phyloP scores from a whole-genome alignment of 2,113 vertebrate genomes.

The Holacanthus passer region DNA sequence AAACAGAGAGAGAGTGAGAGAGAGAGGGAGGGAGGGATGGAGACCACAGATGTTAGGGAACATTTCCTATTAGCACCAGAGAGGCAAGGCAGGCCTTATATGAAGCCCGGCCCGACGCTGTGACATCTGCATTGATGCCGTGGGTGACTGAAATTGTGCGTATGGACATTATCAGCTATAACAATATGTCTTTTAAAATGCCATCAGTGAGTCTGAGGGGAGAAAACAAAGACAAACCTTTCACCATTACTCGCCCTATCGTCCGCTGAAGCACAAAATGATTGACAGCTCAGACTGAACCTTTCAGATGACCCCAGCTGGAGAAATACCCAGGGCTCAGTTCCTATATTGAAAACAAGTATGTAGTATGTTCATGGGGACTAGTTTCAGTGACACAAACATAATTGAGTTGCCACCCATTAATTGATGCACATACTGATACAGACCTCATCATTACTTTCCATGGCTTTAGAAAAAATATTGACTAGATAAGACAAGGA shows the following conservation, averaged over 20 bases:
- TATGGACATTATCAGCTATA: conserved; percentile 10
- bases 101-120: conserved; percentile 43
- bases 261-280: background rate
- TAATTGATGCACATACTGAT: background rate
- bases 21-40: conserved; percentile 29
- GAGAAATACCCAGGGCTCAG: background rate
- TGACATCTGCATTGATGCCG: conserved; percentile 65
- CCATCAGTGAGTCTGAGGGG: conserved; percentile 13
- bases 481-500: background rate
- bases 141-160: conserved; percentile 19
- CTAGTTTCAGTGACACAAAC: background rate
- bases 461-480: background rate
- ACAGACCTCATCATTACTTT: background rate
- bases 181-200: conserved; percentile 33
- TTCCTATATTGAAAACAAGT: background rate
- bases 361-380: background rate
- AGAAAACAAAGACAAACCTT: background rate
- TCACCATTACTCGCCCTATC: background rate
- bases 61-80: conserved; percentile 71
- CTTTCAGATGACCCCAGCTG: background rate
- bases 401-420: background rate
- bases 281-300: conserved; percentile 9
- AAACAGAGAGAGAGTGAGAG: conserved; percentile 12
- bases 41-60: conserved; percentile 74
- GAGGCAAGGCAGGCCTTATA: conserved; percentile 50